These are phyloP conservation scores for Hydrophis major DNA, from an alignment of 2,797 vertebrate species.

Conservation along the genomic window DNA sequence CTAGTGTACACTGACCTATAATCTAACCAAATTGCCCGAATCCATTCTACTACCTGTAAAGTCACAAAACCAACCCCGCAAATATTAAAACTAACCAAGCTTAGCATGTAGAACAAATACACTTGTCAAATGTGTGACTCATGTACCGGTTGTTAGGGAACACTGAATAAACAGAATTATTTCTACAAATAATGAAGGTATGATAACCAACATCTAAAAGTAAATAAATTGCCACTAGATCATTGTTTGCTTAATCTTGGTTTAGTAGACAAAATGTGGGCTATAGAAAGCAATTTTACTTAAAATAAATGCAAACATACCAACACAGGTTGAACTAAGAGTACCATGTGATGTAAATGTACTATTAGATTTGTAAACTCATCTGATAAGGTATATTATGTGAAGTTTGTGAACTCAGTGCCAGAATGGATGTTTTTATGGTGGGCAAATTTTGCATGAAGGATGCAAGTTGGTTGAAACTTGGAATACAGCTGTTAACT, in stretches of 20 bases:
- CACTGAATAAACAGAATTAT: background rate
- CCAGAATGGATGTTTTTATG: background rate
- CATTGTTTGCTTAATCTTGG: background rate
- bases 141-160: background rate
- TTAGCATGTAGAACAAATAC: background rate
- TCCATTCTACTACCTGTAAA: background rate
- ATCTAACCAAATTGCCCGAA: background rate
- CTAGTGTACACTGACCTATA: background rate
- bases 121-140: background rate
- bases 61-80: background rate
- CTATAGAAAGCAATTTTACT: background rate
- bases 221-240: background rate
- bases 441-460: background rate
- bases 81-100: background rate
- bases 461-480: background rate
- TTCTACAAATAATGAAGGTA: no score
- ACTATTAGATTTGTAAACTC: background rate
- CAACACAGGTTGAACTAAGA: background rate
- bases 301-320: background rate
- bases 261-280: background rate
- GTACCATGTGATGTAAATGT: background rate
- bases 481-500: background rate
- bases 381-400: background rate
- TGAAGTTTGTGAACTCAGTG: background rate
- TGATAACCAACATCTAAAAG: no score